Conservation (phyloP, 2,888 invertebrate species). For the Heteropelma amictum region DNA sequence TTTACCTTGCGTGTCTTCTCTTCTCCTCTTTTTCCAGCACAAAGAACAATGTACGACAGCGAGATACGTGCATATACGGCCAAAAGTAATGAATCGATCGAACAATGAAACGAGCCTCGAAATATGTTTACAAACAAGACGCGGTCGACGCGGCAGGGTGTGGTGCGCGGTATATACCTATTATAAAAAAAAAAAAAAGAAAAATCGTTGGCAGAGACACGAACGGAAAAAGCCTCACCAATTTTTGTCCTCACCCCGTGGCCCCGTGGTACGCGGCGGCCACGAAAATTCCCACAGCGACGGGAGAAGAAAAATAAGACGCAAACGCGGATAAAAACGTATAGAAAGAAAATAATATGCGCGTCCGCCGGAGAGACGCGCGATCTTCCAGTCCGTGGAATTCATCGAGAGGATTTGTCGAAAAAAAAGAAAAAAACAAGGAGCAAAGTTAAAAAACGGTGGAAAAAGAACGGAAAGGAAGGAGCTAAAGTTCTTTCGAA, state of each 20-base stretch:
- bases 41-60: conserved; percentile 16
- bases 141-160: too few relatives aligned
- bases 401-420: neutral
- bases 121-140: neutral
- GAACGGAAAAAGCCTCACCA: neutral
- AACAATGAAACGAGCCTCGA: neutral
- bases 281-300: neutral
- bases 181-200: neutral
- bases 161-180: neutral
- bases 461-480: conserved; percentile 5
- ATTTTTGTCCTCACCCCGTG: too few relatives aligned
- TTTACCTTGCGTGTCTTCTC: too few relatives aligned
- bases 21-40: neutral
- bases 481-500: conserved; percentile 44
- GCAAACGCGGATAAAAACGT: neutral
- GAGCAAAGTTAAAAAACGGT: neutral
- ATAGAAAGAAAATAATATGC: neutral
- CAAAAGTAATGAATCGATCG: conserved; percentile 16
- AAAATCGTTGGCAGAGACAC: too few relatives aligned
- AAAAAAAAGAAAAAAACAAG: conserved; percentile 9
- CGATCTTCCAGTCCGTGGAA: conserved; percentile 9
- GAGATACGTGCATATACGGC: conserved; percentile 25
- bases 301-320: neutral
- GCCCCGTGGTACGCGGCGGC: too few relatives aligned
- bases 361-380: neutral